Base-by-base conservation (phyloP, 2,888 invertebrate species). In the Aricia artaxerxes region DNA sequence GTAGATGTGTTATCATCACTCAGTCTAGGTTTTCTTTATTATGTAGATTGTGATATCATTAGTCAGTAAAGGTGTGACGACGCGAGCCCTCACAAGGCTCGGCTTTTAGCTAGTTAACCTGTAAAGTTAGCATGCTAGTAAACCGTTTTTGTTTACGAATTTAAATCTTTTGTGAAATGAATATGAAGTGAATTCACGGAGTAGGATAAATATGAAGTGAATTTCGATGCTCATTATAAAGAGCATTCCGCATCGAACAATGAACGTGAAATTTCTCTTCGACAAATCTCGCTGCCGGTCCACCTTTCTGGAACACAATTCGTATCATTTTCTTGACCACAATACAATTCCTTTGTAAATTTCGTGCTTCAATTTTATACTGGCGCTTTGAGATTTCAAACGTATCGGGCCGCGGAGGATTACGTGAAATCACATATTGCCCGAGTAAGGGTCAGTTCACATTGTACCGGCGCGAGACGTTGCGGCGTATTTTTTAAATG, bases 261-360 rank as follows among this genome's bases (percentile, higher is more conserved):
- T 57, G 69, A 69, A 69, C 69, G 13, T 35, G 13, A 38, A 69
- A 69, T 69, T 69, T 35, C 4, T 16, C 24, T 31, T 64, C 31
- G 61, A 24, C 35, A 16, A 69, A 69, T 69, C 69, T 69, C 16
- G 31, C 35, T 5, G 35, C 13, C 64, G 31, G 24, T 24, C 64
- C 31, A 35, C 35, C 69, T 69, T 35, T 73, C 16, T 44, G 11
- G 2, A 44, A 73, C 73, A 44, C 24, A 24, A 73, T 73, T 73
- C 73, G 73, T 44, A 44, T 40, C 73, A 73, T 73, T 73, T 73
- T 73, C 73, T 73, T 73, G 73, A 73, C 73, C 73, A 73, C 73
- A 44, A 73, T 73, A 44, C 73, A 73, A 73, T 73, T 73, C 73
- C 73, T 73, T 73, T 73, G 73, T 73, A 73, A 73, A 73, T 73